Base-by-base conservation (phyloP, 1,140 invertebrate species). In the Phthorimaea operculella region DNA sequence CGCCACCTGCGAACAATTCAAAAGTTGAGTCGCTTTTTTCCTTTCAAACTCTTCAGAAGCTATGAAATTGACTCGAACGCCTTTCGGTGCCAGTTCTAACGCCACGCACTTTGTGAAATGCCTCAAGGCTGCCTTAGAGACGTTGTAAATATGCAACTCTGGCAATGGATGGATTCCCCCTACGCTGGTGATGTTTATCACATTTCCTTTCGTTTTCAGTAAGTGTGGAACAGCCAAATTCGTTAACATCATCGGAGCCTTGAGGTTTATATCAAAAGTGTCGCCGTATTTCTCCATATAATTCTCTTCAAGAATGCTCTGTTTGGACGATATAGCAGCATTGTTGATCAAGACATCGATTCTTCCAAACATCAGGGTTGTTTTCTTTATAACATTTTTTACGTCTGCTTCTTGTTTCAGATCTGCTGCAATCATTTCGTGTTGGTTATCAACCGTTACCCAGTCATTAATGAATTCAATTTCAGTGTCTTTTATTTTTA, bases 61-160 rank as follows among this genome's bases (percentile, higher is more conserved):
- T 15, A 47, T 17, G 9, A 14, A 15, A 16, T 47, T 47, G 8
- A 47, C 44, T 16, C 44, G 12, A 9, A 47, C 44, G 1, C 44
- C 44, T 47, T 15, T 47, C 8, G 44, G 44, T 9, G 14, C 44
- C 12, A 47, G 16, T 47, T 47, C 44, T 16, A 47, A 47, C 3
- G 44, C 44, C 16, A 47, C 16, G 16, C 44, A 47, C 15, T 17
- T 47, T 11, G 44, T 47, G 15, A 47, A 47, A 47, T 47, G 44
- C 10, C 16, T 9, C 15, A 47, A 47, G 8, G 44, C 44, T 17
- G 44, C 44, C 10, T 47, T 47, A 4, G 44, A 47, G 15, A 3
- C 15, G 16, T 47, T 17, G 16, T 47, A 47, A 10, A 39, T 12
- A 10, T 1, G 2, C 10, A 39, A 39, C 10, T 39, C 36, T 12